Base-by-base conservation (phyloP, 2,113 vertebrate species). In the Pseudorasbora parva region DNA sequence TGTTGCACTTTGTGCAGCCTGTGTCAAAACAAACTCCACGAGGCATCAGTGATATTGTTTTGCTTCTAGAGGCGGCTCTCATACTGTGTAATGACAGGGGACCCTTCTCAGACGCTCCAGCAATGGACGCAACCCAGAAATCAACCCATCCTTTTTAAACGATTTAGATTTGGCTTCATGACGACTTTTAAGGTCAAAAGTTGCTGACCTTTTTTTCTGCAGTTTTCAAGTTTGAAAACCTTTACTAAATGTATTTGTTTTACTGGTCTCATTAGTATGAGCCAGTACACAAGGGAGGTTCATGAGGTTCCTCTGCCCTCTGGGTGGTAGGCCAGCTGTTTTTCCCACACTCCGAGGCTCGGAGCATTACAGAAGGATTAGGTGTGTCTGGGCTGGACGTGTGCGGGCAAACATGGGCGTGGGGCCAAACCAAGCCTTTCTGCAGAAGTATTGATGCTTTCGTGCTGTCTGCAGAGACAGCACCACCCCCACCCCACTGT, bases 381-480 rank as follows among this genome's bases (percentile, higher is more conserved):
- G 62, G 77, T 30, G n/a, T 27, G 72, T 30, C 76, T 69, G 33
- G 10, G 62, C 54, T 66, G 56, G 56, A 76, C 37, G 21, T 43
- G 19, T 64, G 69, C n/a, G 12, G 73, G 64, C 37, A 23, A 74
- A 71, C 12, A 25, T 72, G 15, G 82, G 64, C 78, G 41, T 8
- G 8, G 43, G 59, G 72, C 54, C 54, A 60, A 72, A 62, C 54
- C 49, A 27, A 83, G 81, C 68, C 37, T 60, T 72, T 87, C 84
- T 64, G 59, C 71, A 71, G 77, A 77, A 83, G n/a, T 87, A 83
- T 87, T 45, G 81, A 85, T 83, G 54, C 49, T 82, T 47, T 14
- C 5, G 9, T 8, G 10, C 72, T 30, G 17, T 81, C 82, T 81
- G 72, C 45, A 69, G 25, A 37, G 68, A 71, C 77, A 54, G 72